Evolutionary conservation across 2,113 vertebrate genomes (phyloP), one percentile per base, ranked within the genome.

Genomic region (Ploceus nigricollis): DNA sequence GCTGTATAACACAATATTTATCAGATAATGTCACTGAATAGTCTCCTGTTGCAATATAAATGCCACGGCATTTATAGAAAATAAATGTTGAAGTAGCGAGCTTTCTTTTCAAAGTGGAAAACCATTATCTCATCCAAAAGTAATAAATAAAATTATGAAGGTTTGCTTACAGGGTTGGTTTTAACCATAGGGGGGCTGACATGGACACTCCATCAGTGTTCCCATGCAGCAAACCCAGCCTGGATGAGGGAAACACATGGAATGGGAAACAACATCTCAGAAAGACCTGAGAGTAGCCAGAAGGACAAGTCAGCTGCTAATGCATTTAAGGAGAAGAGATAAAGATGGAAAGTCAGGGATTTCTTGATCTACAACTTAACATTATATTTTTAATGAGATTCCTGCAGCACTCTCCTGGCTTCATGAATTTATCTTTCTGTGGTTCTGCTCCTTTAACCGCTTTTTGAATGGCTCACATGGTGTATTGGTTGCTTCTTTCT

Each of bases 31-130:
- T 89, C 93, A 96, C 90, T 66, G 57, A 96, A 94, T 66, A 93
- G 88, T 94, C 94, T 97, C 93, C 93, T 95, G 93, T 97, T 97
- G 89, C 92, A 96, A 94, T 92, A 96, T 93, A 96, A 96, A 94
- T 91, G 91, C 94, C 90, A 86, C 88, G 81, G 80, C 77, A 88
- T 89, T 94, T 81, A 92, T 64, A 91, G 92, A 94, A 96, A 96
- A 96, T 94, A 96, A 91, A 93, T 63, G 94, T 89, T 90, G 83
- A 90, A 93, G 76, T 37, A 88, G 89, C 48, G 6, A 81, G 79
- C 83, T 94, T 94, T 86, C 87, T 92, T 96, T 94, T 77, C 89
- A 90, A 94, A 96, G 92, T 93, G 82, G 87, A 87, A 94, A 96
- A 84, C 88, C 50, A 87, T 97, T 96, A 95, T 96, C 90, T 93